These are phyloP conservation scores for Mystacides longicornis DNA, from an alignment of 2,888 invertebrate species.

Conservation along the genomic window DNA sequence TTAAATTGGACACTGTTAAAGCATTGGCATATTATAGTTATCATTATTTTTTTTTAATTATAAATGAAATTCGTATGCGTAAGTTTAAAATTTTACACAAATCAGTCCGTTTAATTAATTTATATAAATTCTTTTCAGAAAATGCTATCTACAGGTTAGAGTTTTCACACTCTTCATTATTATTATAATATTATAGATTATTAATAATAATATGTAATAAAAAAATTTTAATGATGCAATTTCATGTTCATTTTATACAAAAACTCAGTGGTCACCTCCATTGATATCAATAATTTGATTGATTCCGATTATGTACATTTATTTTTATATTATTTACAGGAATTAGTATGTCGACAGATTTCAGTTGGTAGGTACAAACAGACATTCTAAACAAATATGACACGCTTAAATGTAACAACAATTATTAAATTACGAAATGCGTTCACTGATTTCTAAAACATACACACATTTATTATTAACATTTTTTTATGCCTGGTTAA, in stretches of 20 bases:
- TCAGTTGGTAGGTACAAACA: too few relatives aligned
- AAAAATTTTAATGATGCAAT: constrained; percentile 1
- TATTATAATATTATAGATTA: constrained; percentile 20
- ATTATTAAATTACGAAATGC: too few relatives aligned
- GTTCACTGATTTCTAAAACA: too few relatives aligned
- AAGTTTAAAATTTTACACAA: constrained; percentile 23
- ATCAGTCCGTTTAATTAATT: constrained; percentile 26
- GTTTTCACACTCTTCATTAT: constrained; percentile 18
- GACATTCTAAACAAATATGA: too few relatives aligned
- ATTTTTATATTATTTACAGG: not conserved
- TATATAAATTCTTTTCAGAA: constrained; percentile 24
- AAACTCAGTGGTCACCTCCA: not conserved
- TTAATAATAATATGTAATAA: constrained; percentile 13
- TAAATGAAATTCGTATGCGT: constrained; percentile 23
- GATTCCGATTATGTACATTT: not conserved
- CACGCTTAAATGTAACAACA: too few relatives aligned
- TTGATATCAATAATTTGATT: not conserved
- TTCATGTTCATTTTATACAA: constrained; percentile 2
- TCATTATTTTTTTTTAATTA: constrained; percentile 16
- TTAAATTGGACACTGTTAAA: constrained; percentile 24
- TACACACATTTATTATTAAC: too few relatives aligned
- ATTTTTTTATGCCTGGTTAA: too few relatives aligned
- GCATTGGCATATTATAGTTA: constrained; percentile 24
- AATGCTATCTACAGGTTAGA: constrained; percentile 25
- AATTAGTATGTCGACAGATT: too few relatives aligned